Evolutionary conservation across 2,888 invertebrate genomes (phyloP), one percentile per base, ranked within the genome.

Genomic region (Cosmia pyralina): DNA sequence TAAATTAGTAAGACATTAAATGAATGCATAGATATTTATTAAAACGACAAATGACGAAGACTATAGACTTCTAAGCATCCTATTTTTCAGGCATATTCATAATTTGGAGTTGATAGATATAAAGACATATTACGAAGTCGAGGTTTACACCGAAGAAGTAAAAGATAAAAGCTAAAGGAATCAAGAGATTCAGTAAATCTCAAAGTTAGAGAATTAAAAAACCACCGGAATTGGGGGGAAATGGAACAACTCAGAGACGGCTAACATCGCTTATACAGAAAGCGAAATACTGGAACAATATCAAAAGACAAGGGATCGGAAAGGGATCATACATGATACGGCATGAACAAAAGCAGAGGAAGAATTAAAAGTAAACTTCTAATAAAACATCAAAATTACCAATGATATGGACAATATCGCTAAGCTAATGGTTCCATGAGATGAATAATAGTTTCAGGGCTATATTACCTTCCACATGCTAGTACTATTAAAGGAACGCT

Each of bases 401-500:
- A 86, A 87, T 84, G 86, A 85, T 82, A 86, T 84, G 81, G 81
- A 75, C 75, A 88, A 83, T 82, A 85, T 75, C 53, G 83, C 87
- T 88, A 92, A 90, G 90, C 91, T 90, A 90, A 89, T 90, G 90
- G 79, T 75, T 82, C 83, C 75, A 91, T 90, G 92, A 90, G 79
- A 90, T 92, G 91, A 89, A n/a, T n/a, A 85, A 74, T 77, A 82
- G 66, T 74, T 75, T 77, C 83, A 90, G 88, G 89, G 88, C 89
- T 90, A 91, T 88, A 88, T 82, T 82, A 90, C 89, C 89, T 88
- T 81, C 77, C 82, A 85, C 92, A 93, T 93, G 93, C 93, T 89
- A 81, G 73, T 66, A 85, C 74, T 85, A 86, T 82, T 75, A 82
- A 87, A 84, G 73, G 75, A 81, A 88, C 80, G 75, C 83, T 87